These are phyloP conservation scores for Ornithoptera priamus DNA, from an alignment of 2,888 invertebrate genomes.

Conservation along the genomic window DNA sequence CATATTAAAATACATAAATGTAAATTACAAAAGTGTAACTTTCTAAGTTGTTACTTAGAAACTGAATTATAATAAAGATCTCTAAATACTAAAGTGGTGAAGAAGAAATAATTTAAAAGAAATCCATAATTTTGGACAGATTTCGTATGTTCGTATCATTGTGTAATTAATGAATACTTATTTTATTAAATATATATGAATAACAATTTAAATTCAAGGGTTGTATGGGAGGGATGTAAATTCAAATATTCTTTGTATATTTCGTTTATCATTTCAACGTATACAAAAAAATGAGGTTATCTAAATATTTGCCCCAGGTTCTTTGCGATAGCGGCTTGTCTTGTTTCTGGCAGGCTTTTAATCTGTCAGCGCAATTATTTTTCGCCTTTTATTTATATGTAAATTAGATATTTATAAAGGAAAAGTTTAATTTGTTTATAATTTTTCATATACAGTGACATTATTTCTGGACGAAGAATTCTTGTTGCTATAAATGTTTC, in stretches of 20 bases:
- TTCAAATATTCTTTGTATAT: background rate
- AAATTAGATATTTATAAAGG: too few species aligned
- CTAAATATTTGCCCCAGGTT: conserved; percentile 2
- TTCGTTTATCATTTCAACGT: background rate
- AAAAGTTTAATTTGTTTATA: too few species aligned
- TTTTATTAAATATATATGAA: background rate
- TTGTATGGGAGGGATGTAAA: background rate
- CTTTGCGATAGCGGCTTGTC: background rate
- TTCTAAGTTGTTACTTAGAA: background rate
- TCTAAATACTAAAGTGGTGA: too few species aligned
- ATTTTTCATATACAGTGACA: too few species aligned
- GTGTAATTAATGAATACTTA: background rate
- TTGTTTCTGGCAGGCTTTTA: conserved; percentile 1
- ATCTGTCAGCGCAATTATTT: background rate
- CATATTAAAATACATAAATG: background rate
- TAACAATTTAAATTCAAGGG: background rate
- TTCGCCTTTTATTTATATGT: too few species aligned
- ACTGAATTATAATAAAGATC: background rate
- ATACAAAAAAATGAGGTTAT: background rate
- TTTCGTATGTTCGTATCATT: too few species aligned
- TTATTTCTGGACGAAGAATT: too few species aligned
- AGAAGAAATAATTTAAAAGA: too few species aligned
- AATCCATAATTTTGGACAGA: too few species aligned
- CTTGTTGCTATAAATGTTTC: too few species aligned
- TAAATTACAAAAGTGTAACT: background rate